Base-by-base conservation (phyloP, 2,113 vertebrate genomes). In the Himantopus leucocephalus region DNA sequence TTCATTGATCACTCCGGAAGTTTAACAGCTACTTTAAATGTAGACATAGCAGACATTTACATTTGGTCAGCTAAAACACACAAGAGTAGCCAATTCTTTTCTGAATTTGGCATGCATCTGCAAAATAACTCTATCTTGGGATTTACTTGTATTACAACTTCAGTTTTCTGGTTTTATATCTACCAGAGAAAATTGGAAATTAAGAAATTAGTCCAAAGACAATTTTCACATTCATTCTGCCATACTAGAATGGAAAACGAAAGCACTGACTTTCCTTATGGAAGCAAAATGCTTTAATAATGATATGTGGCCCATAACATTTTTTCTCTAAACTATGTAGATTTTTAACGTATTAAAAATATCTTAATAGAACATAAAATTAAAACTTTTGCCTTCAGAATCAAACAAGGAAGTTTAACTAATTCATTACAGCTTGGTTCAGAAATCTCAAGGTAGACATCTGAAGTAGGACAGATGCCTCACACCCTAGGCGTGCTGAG, bases 251-350 rank as follows among this genome's bases (percentile, higher is more conserved):
- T 30, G 16, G 75, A 85, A 84, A 81, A 3, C 3, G 43, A 74
- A 75, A 92, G 4, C 26, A 47, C 8, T 50, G 32, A 32, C 13
- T 67, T 88, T 55, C 10, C 7, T 68, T 43, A 30, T 10, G 7
- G 20, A 78, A 75, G 74, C 37, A n/a, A 80, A 64, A 2, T 86
- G 63, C 9, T 88, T 68, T 45, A 43, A 60, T 50, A 75, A 48
- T 56, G 1, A 6, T 3, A 6, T 5, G 2, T 48, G 13, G 1
- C 12, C 18, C 34, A 63, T 22, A 29, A 59, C 5, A 11, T 18
- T 63, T 93, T 91, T 94, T 71, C 16, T 74, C 43, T 35, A 45
- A 78, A 24, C 7, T 22, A 21, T 27, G 6, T 29, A 6, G 4
- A 47, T 12, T 68, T 56, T 85, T 47, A 66, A 17, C 14, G 32